Conservation (phyloP, 2,113 vertebrate species). For the Thomomys bottae region DNA sequence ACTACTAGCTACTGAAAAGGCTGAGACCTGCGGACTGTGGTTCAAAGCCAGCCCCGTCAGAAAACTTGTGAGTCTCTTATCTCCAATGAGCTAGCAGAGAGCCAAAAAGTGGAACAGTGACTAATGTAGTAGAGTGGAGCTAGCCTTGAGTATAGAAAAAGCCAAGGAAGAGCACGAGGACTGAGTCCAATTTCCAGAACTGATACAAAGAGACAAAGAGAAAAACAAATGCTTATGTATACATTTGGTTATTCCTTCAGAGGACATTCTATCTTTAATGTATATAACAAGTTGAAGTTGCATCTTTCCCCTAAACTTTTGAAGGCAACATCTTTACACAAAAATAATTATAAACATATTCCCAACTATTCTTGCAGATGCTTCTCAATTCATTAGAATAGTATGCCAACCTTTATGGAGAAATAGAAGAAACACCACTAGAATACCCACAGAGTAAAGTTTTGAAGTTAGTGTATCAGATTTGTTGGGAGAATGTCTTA, state of each 20-base stretch:
- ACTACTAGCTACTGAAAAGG: no score
- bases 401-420: slow-evolving; percentile 1
- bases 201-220: no score
- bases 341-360: slow-evolving; percentile 20
- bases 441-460: background rate
- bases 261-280: background rate
- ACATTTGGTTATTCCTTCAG: background rate
- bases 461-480: background rate
- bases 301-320: slow-evolving; percentile 1
- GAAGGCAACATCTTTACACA: slow-evolving; percentile 18
- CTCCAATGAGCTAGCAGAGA: no score
- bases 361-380: background rate
- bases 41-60: no score
- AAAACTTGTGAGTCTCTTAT: no score
- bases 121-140: no score
- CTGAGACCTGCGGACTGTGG: no score
- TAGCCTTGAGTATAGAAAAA: no score
- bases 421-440: slow-evolving; percentile 24
- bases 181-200: no score
- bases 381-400: slow-evolving; percentile 32
- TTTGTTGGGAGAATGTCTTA: background rate
- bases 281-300: slow-evolving; percentile 33
- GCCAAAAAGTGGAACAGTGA: no score
- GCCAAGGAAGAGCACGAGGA: no score
- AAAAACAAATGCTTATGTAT: background rate